These are phyloP conservation scores for Caenorhabditis sulstoni DNA, from an alignment of 2,888 invertebrate genomes.

Conservation along the genomic window DNA sequence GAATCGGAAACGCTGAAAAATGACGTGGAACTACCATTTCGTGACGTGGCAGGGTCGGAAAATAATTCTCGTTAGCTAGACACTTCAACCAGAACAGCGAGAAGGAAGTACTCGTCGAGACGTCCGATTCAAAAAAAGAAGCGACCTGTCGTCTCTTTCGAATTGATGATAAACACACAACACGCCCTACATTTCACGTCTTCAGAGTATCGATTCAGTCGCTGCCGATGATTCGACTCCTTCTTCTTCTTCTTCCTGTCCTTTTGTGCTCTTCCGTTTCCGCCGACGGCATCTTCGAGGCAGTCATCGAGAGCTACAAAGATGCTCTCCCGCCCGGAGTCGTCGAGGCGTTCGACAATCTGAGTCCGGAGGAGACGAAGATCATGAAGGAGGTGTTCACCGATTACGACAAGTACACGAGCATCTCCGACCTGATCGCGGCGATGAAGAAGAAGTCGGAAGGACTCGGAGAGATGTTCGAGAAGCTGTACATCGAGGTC, in stretches of 20 bases:
- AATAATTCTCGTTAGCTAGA: too few relatives aligned
- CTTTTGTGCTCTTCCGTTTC: constrained; percentile 4
- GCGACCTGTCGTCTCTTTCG: constrained; percentile 16
- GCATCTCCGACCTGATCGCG: constrained; percentile 38
- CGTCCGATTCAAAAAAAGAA: background rate
- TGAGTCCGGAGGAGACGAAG: constrained; percentile 34
- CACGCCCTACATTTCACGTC: constrained; percentile 37
- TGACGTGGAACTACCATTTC: too few relatives aligned
- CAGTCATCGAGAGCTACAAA: constrained; percentile 44
- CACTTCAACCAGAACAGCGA: background rate
- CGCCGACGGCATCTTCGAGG: constrained; percentile 37
- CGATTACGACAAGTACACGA: constrained; percentile 41
- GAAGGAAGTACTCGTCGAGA: background rate
- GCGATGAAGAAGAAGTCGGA: constrained; percentile 49
- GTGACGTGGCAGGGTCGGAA: too few relatives aligned
- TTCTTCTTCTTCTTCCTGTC: constrained; percentile 7
- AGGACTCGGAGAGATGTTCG: constrained; percentile 33
- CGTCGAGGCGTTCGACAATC: constrained; percentile 47
- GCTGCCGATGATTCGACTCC: background rate
- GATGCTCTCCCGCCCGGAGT: constrained; percentile 47
- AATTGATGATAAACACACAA: constrained; percentile 8
- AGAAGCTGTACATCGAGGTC: constrained; percentile 43
- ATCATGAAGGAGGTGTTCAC: constrained; percentile 47
- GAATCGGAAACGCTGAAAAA: too few relatives aligned
- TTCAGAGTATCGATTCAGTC: constrained; percentile 37